These are phyloP conservation scores for Morpho helenor DNA, from an alignment of 2,888 invertebrate genomes.

Conservation along the genomic window DNA sequence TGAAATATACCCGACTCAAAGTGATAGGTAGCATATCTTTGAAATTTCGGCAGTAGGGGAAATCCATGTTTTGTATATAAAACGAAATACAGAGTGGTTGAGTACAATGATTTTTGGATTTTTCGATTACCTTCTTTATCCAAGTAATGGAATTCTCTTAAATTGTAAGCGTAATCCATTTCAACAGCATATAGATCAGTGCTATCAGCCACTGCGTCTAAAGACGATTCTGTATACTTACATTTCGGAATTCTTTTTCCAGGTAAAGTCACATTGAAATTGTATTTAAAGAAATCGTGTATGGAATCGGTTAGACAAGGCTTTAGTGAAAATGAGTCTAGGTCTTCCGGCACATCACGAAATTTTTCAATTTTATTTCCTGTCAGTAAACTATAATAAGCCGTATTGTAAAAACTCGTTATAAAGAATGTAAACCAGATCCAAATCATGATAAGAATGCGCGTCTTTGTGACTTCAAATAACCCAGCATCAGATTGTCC, in stretches of 20 bases:
- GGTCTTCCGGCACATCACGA: slow-evolving; percentile 31
- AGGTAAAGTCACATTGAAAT: slow-evolving; percentile 43
- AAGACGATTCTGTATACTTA: slow-evolving; percentile 30
- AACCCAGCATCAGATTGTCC: slow-evolving; percentile 39
- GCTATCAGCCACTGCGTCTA: slow-evolving; percentile 38
- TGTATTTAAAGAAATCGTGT: slow-evolving; percentile 38
- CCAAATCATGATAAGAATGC: slow-evolving; percentile 45
- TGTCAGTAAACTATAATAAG: slow-evolving; percentile 48
- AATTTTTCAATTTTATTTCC: slow-evolving; percentile 30
- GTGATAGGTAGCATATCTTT: slow-evolving; percentile 36
- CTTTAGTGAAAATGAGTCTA: slow-evolving; percentile 34
- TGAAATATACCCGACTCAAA: slow-evolving; percentile 46
- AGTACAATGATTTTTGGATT: slow-evolving; percentile 39
- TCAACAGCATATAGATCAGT: slow-evolving; percentile 41
- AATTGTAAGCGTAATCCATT: slow-evolving; percentile 37
- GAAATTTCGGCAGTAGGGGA: slow-evolving; percentile 38
- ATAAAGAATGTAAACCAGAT: slow-evolving; percentile 55
- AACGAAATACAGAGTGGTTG: slow-evolving; percentile 30
- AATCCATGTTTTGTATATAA: slow-evolving; percentile 46
- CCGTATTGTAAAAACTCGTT: slow-evolving; percentile 51
- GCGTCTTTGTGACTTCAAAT: slow-evolving; percentile 36
- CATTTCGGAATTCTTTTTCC: slow-evolving; percentile 35
- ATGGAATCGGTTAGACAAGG: slow-evolving; percentile 45
- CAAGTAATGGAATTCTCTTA: slow-evolving; percentile 39
- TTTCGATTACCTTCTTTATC: slow-evolving; percentile 37